phyloP scores from a whole-genome alignment of 2,797 vertebrate species.

The Amphiprion clarkii region DNA sequence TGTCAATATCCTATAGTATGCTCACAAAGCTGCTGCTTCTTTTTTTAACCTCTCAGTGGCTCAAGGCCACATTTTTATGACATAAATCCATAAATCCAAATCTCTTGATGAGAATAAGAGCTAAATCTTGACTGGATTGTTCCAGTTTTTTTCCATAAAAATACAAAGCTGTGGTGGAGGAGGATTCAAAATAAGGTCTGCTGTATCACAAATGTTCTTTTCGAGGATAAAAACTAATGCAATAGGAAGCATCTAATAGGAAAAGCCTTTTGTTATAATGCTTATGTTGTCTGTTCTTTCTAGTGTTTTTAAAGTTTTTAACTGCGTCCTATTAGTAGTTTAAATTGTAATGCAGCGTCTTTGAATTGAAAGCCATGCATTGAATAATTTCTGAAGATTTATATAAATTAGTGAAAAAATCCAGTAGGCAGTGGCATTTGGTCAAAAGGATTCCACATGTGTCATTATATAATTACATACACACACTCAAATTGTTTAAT shows the following conservation, averaged over 20 bases:
- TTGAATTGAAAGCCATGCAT: too few species aligned
- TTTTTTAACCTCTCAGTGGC: conserved; percentile 28
- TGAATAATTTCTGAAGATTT: too few species aligned
- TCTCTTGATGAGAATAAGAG: conserved; percentile 19
- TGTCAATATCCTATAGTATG: conserved; percentile 2
- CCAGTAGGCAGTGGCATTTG: background rate
- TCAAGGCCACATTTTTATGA: conserved; percentile 25
- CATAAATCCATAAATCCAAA: conserved; percentile 28
- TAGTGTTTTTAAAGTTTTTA: background rate
- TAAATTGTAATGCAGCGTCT: too few species aligned
- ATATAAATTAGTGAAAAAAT: too few species aligned
- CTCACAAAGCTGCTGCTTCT: background rate
- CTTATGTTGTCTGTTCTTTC: background rate
- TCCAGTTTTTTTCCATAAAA: conserved; percentile 30
- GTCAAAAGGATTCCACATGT: background rate
- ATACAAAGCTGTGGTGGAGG: conserved; percentile 12
- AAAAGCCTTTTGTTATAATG: background rate
- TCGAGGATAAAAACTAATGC: conserved; percentile 14
- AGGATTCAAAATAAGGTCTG: conserved; percentile 11
- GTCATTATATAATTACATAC: too few species aligned
- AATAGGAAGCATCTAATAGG: background rate
- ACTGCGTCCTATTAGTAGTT: too few species aligned
- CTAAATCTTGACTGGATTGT: conserved; percentile 31
- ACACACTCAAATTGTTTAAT: too few species aligned
- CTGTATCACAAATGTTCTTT: conserved; percentile 34